These are phyloP conservation scores for Eurystomus gularis DNA, from an alignment of 2,113 vertebrate genomes.

Conservation along the genomic window DNA sequence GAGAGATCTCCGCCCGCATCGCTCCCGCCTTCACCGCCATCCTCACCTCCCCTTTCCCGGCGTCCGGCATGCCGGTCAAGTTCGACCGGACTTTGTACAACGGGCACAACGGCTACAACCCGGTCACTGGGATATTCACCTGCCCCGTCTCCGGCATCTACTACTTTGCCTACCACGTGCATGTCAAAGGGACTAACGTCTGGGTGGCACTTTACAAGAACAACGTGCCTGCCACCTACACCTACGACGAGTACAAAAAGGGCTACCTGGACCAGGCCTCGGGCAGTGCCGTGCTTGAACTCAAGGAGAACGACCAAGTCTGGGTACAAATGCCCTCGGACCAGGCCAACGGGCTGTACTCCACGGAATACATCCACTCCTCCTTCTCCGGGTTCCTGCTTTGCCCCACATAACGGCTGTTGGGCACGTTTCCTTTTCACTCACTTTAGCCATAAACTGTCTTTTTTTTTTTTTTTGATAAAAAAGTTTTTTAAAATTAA, in stretches of 20 bases:
- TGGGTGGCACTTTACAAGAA: conserved; percentile 99
- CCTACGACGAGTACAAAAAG: conserved; percentile 98
- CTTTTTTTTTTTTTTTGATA: conserved; percentile 40
- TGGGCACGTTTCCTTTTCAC: conserved; percentile 42
- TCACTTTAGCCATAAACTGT: conserved; percentile 71
- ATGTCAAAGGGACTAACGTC: conserved; percentile 95
- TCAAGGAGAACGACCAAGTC: conserved; percentile 95
- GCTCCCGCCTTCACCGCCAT: conserved; percentile 95
- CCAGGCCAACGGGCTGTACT: conserved; percentile 97
- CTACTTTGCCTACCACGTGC: conserved; percentile 98
- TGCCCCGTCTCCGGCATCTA: conserved; percentile 92
- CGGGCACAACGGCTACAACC: conserved; percentile 92
- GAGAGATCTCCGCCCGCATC: conserved; percentile 83
- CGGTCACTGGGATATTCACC: conserved; percentile 92
- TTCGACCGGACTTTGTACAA: conserved; percentile 98
- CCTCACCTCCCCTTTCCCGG: conserved; percentile 92
- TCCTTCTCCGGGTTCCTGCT: conserved; percentile 98
- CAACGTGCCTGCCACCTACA: conserved; percentile 98
- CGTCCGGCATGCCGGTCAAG: conserved; percentile 93
- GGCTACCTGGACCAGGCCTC: conserved; percentile 99
- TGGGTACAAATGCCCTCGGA: conserved; percentile 99
- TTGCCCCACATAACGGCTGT: conserved; percentile 91
- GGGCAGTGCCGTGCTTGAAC: conserved; percentile 95
- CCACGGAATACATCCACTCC: conserved; percentile 97
- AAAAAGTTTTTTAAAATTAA: conserved; percentile 50